Base-by-base conservation (phyloP, 2,888 invertebrate genomes). In the Clepsis dumicolana region DNA sequence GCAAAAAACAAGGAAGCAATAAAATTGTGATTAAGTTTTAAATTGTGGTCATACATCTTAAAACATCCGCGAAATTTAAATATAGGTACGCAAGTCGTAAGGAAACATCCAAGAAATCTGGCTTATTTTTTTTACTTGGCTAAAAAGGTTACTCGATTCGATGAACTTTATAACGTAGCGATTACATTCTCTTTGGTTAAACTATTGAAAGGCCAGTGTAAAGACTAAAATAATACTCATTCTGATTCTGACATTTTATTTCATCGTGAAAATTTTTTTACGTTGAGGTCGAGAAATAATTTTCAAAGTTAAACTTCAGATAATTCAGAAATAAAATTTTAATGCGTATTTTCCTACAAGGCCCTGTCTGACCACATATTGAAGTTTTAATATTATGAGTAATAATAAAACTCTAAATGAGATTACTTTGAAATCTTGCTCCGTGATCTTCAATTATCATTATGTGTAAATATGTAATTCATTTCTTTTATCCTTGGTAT, bases 391-490 rank as follows among this genome's bases (percentile, higher is more conserved):
- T 7, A 16, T 14, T 7, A 18, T n/a, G 16, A 8, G 7, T 35
- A 35, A 7, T 18, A 21, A 10, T 21, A 21, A 48, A 12, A 48
- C 27, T n/a, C 27, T 52, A 52, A 52, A 52, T 25, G 27, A 27
- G 5, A n/a, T 21, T 18, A n/a, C 4, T 52, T 52, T 27, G 35
- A 56, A 12, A 14, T 8, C 35, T 14, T 24, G 21, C 21, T 21
- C 7, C 14, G 24, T n/a, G 25, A 21, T 38, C 57, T 24, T 25
- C 38, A 24, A 38, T 10, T 54, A 18, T 54, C 38, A 38, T 12
- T 25, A 59, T 59, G 57, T 41, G 57, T 59, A 59, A 59, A 25
- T 59, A 59, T 41, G 54, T 56, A 56, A 56, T 56, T 56, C 32
- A 21, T 21, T 14, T 52, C 3, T 56, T 25, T n/a, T 5, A 29